Conservation (phyloP, 2,113 vertebrate genomes). For the Parotia lawesii region DNA sequence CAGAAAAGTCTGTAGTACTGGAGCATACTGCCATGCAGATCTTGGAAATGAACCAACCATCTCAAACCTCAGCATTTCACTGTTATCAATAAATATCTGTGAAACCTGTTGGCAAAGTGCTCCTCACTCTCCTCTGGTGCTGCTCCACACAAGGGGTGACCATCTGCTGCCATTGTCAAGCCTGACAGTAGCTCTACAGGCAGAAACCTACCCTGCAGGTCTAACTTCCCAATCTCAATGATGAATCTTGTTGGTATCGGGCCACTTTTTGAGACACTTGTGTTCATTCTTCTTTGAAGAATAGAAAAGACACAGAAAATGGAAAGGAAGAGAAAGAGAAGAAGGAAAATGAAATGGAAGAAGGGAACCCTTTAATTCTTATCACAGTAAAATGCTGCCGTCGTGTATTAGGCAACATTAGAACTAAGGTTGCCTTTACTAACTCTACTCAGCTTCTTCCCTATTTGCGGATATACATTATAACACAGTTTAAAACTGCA, state of each 20-base stretch:
- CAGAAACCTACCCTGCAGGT: not conserved
- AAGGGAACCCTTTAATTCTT: not conserved
- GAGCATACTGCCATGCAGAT: not conserved
- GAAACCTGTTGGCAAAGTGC: constrained; percentile 7
- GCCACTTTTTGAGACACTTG: not conserved
- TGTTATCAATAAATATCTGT: constrained; percentile 24
- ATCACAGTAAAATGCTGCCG: not conserved
- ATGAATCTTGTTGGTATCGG: not conserved
- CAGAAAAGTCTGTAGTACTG: not conserved
- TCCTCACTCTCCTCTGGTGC: not conserved
- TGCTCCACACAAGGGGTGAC: not conserved
- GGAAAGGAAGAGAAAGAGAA: not conserved
- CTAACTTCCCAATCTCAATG: not conserved
- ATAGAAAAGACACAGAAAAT: not conserved
- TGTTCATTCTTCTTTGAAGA: not conserved
- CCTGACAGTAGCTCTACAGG: not conserved
- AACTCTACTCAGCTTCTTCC: not conserved
- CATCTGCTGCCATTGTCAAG: constrained; percentile 10
- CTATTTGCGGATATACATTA: not conserved
- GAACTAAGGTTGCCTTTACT: not conserved
- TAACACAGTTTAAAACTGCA: not conserved
- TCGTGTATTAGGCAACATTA: not conserved
- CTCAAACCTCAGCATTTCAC: not conserved
- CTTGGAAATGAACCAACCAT: not conserved
- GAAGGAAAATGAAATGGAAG: not conserved